Evolutionary conservation across 2,113 vertebrate species (phyloP).

Genomic region (Neolamprologus caudopunctatus): DNA sequence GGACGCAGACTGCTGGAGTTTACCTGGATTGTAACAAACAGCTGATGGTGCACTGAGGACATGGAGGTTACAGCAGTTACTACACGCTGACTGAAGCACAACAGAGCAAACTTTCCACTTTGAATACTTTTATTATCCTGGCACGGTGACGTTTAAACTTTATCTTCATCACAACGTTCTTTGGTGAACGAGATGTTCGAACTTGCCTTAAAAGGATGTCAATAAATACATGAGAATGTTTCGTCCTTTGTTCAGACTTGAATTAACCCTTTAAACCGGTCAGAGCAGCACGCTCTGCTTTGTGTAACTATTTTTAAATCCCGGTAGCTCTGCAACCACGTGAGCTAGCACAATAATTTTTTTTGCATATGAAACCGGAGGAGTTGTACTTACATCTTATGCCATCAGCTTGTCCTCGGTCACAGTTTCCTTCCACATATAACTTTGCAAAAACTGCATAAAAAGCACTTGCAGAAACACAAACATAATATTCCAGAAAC

Average conservation of each 20-base stretch:
- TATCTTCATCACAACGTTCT: rapidly evolving
- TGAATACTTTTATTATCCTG: background rate
- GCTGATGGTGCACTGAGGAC: background rate
- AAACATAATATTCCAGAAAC: too few relatives aligned
- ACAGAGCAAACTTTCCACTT: background rate
- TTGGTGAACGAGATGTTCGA: background rate
- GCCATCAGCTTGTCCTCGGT: too few relatives aligned
- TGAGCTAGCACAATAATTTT: too few relatives aligned
- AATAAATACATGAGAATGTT: background rate
- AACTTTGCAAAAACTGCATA: too few relatives aligned
- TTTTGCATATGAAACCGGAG: too few relatives aligned
- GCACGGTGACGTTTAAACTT: background rate
- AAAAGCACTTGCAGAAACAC: too few relatives aligned
- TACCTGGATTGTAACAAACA: background rate
- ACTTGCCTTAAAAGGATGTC: background rate
- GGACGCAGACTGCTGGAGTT: background rate
- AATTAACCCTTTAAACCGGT: too few relatives aligned
- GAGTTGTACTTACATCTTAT: too few relatives aligned
- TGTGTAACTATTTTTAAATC: too few relatives aligned
- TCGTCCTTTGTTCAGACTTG: rapidly evolving
- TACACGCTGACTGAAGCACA: background rate
- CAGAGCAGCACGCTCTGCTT: too few relatives aligned
- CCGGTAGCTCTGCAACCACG: too few relatives aligned
- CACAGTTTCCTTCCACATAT: too few relatives aligned
- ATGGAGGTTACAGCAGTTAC: background rate